Evolutionary conservation across 2,888 invertebrate genomes (phyloP), one percentile per base, ranked within the genome.

Genomic region (Caenorhabditis panamensis): DNA sequence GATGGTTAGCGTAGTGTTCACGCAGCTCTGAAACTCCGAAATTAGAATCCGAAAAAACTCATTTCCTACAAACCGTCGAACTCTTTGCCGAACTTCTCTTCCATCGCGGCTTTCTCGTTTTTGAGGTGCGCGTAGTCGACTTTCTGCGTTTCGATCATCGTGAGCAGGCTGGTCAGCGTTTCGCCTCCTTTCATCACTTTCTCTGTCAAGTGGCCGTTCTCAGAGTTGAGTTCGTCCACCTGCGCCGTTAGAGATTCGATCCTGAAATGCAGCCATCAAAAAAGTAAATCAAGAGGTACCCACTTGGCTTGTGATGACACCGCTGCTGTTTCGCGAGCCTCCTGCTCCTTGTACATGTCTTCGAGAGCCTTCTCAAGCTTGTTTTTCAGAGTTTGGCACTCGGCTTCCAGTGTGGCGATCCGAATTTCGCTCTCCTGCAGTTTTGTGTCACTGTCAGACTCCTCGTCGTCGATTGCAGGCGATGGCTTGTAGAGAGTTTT

Each of bases 401-500:
- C 62, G 9, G 20, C 24, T n/a, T 62, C 44, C 47, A 71, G 5
- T n/a, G 22, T 24, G 3, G 28, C 53, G 22, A 62, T 41, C 2
- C 36, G 61, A 31, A 41, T 16, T 0, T 53, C 26, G 13, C 36
- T 31, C 59, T 69, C 71, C 8, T 54, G 28, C 3, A 62, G 54
- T 28, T 44, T 18, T 3, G n/a, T n/a, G n/a, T n/a, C n/a, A n/a
- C 51, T 41, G 5, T 64, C 26, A 24, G 26, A 1, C 1, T 64
- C 26, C 0, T 6, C 5, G 16, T 41, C 41, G 9, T 41, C 41
- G 16, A 41, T 9, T 26, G 51, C n/a, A 2, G 71, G 71, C 4
- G 80, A 80, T 8, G 75, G 73, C 5, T 5, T 18, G 49, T 75
- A 81, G 16, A 62, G 31, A 6, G 81, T 81, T 24, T 81, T 71